A percentile compares a stretch with the other conserved stretches of the same genome.
Conservation (phyloP, 2,113 vertebrate species). For the Cebus imitator region DNA sequence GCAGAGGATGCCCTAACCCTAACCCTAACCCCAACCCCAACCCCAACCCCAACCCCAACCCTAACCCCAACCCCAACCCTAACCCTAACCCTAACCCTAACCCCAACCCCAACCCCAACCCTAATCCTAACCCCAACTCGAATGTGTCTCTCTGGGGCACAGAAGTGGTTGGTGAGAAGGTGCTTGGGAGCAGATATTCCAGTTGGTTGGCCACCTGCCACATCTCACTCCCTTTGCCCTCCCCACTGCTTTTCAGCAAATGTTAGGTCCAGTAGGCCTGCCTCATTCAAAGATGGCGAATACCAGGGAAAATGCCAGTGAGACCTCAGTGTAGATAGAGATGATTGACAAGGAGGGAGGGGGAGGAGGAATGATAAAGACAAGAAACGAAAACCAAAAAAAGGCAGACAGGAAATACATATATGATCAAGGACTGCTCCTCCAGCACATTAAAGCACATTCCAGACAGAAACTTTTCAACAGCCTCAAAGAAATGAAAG, state of each 20-base stretch:
- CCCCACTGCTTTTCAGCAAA: neutral
- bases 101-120: no score
- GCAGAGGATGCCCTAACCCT: neutral
- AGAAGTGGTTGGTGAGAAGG: no score
- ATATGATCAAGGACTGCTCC: neutral
- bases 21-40: neutral
- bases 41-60: no score
- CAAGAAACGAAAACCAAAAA: neutral
- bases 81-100: no score
- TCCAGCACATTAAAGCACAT: neutral
- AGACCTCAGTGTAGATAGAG: neutral
- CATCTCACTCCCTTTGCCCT: neutral
- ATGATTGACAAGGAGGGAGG: neutral
- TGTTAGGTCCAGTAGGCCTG: neutral
- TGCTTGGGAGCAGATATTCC: neutral
- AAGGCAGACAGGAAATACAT: neutral
- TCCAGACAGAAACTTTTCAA: no score
- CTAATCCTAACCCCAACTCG: no score
- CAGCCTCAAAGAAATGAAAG: neutral
- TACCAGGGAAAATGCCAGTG: neutral
- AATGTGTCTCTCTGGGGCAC: neutral
- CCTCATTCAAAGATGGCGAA: neutral
- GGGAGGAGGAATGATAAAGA: neutral
- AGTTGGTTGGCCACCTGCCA: neutral
- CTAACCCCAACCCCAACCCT: no score